A percentile compares a stretch with the other conserved stretches of the same genome.
phyloP scores from a whole-genome alignment of 2,113 vertebrate species.

The Crotalus helleri region DNA sequence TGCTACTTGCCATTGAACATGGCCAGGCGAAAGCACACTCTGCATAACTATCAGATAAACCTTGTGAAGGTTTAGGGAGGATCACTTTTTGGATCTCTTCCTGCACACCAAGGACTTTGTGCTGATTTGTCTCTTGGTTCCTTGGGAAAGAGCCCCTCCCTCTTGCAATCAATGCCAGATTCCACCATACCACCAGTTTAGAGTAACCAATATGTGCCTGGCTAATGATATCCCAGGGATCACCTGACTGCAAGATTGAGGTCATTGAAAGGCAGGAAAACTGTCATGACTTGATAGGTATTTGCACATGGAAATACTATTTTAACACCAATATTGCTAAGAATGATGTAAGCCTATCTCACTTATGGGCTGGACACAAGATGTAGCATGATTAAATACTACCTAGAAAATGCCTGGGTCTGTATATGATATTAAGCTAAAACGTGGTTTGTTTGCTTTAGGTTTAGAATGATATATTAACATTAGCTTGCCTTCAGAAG shows the following conservation, averaged over 20 bases:
- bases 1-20: too few species aligned
- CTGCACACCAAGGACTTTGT: too few species aligned
- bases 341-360: neutral
- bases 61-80: too few species aligned
- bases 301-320: neutral
- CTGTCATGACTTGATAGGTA: neutral
- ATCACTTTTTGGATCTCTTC: too few species aligned
- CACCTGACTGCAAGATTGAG: neutral
- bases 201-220: too few species aligned
- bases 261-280: neutral
- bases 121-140: too few species aligned
- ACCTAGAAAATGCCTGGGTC: neutral
- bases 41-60: too few species aligned
- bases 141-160: too few species aligned
- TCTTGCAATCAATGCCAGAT: too few species aligned
- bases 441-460: neutral
- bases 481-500: neutral
- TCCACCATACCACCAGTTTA: too few species aligned
- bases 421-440: neutral
- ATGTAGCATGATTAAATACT: neutral
- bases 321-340: neutral
- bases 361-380: neutral
- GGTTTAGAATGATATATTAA: neutral
- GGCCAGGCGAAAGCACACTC: too few species aligned
- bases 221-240: too few species aligned